phyloP scores from a whole-genome alignment of 2,888 invertebrate genomes.

The Carterocephalus palaemon region DNA sequence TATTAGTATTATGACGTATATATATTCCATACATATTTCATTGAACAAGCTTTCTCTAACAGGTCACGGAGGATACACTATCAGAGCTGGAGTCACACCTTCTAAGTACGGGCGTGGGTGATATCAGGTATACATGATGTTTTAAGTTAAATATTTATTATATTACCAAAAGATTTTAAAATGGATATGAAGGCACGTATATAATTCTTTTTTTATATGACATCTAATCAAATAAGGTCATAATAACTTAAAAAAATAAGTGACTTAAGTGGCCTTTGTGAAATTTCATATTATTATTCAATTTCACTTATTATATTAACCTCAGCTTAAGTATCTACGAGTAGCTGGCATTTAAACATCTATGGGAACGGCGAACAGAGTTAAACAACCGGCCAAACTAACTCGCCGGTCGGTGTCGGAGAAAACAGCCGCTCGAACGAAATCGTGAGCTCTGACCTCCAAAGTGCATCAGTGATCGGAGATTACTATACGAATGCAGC shows the following conservation, averaged over 20 bases:
- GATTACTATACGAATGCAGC: conserved; percentile 9
- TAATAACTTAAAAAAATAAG: too few species aligned
- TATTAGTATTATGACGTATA: neutral
- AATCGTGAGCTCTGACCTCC: conserved; percentile 14
- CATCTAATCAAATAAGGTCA: too few species aligned
- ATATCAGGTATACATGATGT: neutral
- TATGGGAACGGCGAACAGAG: neutral
- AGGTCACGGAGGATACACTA: conserved; percentile 42
- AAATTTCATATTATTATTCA: too few species aligned
- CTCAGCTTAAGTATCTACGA: too few species aligned
- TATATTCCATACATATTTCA: conserved; percentile 1
- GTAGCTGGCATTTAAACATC: conserved; percentile 1
- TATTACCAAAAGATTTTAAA: too few species aligned
- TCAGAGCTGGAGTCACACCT: conserved; percentile 10
- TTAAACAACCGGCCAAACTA: neutral
- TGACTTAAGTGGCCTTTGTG: too few species aligned
- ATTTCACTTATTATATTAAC: too few species aligned
- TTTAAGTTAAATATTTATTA: too few species aligned
- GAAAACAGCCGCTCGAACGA: conserved; percentile 10
- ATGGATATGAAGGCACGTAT: too few species aligned
- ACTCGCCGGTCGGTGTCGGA: neutral
- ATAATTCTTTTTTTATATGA: neutral
- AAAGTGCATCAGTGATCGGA: conserved; percentile 14
- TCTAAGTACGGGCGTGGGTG: neutral
- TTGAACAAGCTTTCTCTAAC: conserved; percentile 50